Percentiles rank a stretch among this genome's conserved stretches.
These are phyloP conservation scores for Brevimyrus niger DNA, from an alignment of 2,113 vertebrate species.

Conservation along the genomic window DNA sequence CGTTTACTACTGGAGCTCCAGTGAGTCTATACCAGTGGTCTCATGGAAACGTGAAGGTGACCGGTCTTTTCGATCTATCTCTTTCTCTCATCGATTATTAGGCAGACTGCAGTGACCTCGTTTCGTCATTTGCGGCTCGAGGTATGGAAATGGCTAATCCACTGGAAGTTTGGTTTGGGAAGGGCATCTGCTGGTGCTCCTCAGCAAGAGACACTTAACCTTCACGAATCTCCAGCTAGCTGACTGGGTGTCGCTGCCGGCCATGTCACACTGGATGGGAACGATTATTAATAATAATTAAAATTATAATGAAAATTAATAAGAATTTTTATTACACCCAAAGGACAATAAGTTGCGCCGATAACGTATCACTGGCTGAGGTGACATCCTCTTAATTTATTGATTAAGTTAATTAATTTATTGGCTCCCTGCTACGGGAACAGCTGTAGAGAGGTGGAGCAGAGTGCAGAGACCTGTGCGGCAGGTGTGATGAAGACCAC, in stretches of 20 bases:
- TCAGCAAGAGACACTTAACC: not conserved
- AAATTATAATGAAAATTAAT: constrained; percentile 10
- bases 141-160: not conserved
- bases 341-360: not conserved
- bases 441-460: not conserved
- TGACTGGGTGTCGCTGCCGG: not conserved
- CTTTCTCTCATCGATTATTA: not conserved
- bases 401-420: not conserved
- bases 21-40: not conserved
- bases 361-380: not conserved
- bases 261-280: not conserved
- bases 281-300: constrained; percentile 7
- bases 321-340: constrained; percentile 9
- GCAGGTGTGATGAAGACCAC: not conserved
- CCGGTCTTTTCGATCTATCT: not conserved
- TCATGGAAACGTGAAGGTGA: not conserved
- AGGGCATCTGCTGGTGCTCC: not conserved
- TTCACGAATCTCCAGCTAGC: not conserved
- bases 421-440: not conserved
- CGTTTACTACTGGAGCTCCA: not conserved
- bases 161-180: not conserved
- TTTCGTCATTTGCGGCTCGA: not conserved
- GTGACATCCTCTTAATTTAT: constrained; percentile 7
- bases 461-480: not conserved
- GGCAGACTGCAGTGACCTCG: not conserved